A percentile compares a stretch with the other conserved stretches of the same genome.
Conservation (phyloP, 2,113 vertebrate species). For the Gambusia affinis region DNA sequence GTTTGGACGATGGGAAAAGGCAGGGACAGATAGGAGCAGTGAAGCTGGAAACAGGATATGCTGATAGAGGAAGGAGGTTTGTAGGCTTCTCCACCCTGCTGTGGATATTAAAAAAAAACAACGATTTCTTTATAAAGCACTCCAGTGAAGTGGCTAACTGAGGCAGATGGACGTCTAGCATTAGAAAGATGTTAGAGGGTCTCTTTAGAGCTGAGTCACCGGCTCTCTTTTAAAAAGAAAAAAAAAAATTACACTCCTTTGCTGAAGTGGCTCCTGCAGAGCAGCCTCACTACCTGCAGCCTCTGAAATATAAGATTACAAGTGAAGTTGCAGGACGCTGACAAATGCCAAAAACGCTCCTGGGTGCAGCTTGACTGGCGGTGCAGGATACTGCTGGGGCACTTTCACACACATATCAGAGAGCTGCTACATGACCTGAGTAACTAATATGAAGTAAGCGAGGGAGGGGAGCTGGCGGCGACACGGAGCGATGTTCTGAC, state of each 20-base stretch:
- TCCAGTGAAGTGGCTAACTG: conserved; percentile 53
- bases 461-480: neutral
- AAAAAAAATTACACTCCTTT: conserved; percentile 31
- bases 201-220: conserved; percentile 47
- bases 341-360: conserved; percentile 16
- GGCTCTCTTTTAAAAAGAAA: conserved; percentile 22
- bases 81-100: conserved; percentile 39
- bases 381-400: conserved; percentile 13
- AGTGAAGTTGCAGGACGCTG: conserved; percentile 37
- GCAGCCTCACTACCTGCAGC: conserved; percentile 45
- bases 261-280: conserved; percentile 16
- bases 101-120: conserved; percentile 51
- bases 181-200: conserved; percentile 50
- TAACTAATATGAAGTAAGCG: conserved; percentile 23
- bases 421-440: conserved; percentile 28
- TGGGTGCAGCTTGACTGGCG: conserved; percentile 16
- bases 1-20: conserved; percentile 28
- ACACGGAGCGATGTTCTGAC: neutral
- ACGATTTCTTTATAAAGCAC: conserved; percentile 45
- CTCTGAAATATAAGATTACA: conserved; percentile 27
- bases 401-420: conserved; percentile 24
- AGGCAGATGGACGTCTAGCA: conserved; percentile 53
- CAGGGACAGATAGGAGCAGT: conserved; percentile 43
- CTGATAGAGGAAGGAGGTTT: conserved; percentile 44
- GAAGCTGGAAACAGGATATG: conserved; percentile 41